These are phyloP conservation scores for Chloroceryle aenea DNA, from an alignment of 2,113 vertebrate genomes.

Conservation along the genomic window DNA sequence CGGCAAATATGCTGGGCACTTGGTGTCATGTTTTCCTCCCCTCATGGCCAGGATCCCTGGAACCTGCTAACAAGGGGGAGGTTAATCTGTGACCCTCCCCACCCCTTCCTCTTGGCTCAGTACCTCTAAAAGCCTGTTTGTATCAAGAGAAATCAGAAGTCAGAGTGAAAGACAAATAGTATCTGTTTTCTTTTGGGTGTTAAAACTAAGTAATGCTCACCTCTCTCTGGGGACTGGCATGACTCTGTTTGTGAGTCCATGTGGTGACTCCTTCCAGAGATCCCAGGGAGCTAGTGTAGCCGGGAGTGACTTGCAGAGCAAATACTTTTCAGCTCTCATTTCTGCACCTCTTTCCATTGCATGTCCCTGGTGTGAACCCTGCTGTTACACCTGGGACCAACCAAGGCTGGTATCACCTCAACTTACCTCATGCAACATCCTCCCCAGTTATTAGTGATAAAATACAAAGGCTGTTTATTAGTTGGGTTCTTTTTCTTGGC, in stretches of 20 bases:
- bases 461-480: not conserved
- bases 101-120: constrained; percentile 13
- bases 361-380: not conserved
- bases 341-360: not conserved
- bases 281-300: not conserved
- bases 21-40: not conserved
- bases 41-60: not conserved
- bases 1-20: not conserved
- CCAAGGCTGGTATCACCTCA: not conserved
- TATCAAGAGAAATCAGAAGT: constrained; percentile 3
- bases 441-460: not conserved
- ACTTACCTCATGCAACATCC: constrained; percentile 23
- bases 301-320: not conserved
- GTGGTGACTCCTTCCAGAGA: not conserved
- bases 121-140: constrained; percentile 2
- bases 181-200: constrained; percentile 3
- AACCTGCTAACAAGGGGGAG: not conserved
- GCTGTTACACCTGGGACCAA: not conserved
- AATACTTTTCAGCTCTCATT: not conserved
- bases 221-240: not conserved
- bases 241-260: not conserved
- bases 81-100: not conserved
- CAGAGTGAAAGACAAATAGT: not conserved
- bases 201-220: not conserved
- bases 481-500: constrained; percentile 47